Conservation (phyloP, 2,888 invertebrate species). For the Mylabris sibirica region DNA sequence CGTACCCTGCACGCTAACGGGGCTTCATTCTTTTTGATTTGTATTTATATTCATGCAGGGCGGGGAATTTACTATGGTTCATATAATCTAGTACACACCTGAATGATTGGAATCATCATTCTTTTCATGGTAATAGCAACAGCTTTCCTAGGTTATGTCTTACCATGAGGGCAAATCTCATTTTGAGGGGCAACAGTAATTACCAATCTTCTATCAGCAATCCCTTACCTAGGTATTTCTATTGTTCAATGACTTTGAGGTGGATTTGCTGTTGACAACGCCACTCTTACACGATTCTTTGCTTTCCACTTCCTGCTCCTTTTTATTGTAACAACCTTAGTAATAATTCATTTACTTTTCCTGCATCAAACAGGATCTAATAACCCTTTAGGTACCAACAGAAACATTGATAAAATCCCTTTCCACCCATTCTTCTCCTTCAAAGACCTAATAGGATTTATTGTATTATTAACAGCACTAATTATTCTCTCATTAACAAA, state of each 20-base stretch:
- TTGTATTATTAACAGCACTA: slow-evolving; percentile 66
- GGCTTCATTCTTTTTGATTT: slow-evolving; percentile 77
- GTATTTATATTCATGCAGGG: slow-evolving; percentile 72
- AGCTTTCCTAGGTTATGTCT: slow-evolving; percentile 79
- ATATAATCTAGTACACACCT: too few species aligned
- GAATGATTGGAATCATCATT: slow-evolving; percentile 72
- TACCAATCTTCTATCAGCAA: too few species aligned
- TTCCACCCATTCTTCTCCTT: slow-evolving; percentile 73
- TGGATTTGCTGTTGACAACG: too few species aligned
- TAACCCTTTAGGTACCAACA: slow-evolving; percentile 72
- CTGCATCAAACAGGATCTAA: too few species aligned
- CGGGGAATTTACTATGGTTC: slow-evolving; percentile 71
- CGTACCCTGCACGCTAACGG: slow-evolving; percentile 75
- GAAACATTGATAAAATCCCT: slow-evolving; percentile 72
- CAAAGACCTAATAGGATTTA: slow-evolving; percentile 71
- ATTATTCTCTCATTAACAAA: slow-evolving; percentile 63
- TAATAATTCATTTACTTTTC: slow-evolving; percentile 72
- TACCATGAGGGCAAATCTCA: slow-evolving; percentile 84
- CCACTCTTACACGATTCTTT: slow-evolving; percentile 80
- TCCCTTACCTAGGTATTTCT: too few species aligned
- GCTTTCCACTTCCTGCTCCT: slow-evolving; percentile 77
- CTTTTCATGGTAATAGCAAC: slow-evolving; percentile 74
- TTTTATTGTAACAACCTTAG: slow-evolving; percentile 70
- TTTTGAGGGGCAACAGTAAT: too few species aligned
- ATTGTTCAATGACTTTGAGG: too few species aligned